Percentiles rank a stretch among this genome's conserved stretches.
Conservation (phyloP, 2,113 vertebrate species). For the Hippocampus guttulatus region DNA sequence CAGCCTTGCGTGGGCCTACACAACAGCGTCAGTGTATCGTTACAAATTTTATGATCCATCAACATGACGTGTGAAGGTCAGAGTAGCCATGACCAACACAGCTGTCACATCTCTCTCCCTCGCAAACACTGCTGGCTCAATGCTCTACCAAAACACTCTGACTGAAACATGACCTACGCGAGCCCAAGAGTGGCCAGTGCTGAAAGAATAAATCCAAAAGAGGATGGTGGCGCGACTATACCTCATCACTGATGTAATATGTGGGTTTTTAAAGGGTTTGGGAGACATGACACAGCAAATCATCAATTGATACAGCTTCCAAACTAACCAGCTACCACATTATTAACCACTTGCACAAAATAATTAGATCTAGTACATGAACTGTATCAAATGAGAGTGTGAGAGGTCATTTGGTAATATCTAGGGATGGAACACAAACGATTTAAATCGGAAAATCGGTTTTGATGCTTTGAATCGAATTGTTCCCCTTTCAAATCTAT, state of each 20-base stretch:
- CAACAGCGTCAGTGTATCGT: constrained; percentile 57
- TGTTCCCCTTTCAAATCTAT: too few species aligned
- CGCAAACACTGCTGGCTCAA: constrained; percentile 53
- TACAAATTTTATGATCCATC: constrained; percentile 68
- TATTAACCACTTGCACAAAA: neutral
- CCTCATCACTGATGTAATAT: neutral
- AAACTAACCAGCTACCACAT: too few species aligned
- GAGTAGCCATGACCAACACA: constrained; percentile 66
- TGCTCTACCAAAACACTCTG: constrained; percentile 57
- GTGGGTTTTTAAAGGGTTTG: neutral
- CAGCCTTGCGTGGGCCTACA: constrained; percentile 33
- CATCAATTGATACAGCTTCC: neutral
- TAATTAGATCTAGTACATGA: neutral
- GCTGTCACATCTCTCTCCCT: constrained; percentile 67
- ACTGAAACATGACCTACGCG: constrained; percentile 36
- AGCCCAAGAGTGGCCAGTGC: constrained; percentile 39
- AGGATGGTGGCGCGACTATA: neutral
- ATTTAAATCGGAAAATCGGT: too few species aligned
- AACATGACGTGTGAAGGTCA: constrained; percentile 73
- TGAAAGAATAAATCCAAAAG: constrained; percentile 25
- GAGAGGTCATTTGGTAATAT: neutral
- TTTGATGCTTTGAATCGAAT: too few species aligned
- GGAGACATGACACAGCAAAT: neutral
- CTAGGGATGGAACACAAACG: neutral
- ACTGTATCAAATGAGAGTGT: neutral